Percentiles rank a stretch among this genome's conserved stretches.
Conservation (phyloP, 2,113 vertebrate genomes). For the Tyto alba region DNA sequence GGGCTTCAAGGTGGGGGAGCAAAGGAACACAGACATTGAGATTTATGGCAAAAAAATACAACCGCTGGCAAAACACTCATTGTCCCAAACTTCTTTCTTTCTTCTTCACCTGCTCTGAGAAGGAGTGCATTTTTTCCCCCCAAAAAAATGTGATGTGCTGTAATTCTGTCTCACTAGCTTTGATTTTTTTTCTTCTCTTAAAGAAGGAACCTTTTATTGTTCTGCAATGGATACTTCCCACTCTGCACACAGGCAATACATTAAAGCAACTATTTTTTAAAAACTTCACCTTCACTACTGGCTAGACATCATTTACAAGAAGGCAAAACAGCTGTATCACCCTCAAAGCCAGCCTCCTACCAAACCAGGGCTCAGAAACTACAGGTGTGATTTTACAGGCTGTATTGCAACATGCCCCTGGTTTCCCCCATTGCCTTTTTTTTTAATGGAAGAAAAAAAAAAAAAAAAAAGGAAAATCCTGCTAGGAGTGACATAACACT, state of each 20-base stretch:
- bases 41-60: neutral
- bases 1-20: neutral
- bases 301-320: neutral
- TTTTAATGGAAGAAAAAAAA: neutral
- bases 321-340: neutral
- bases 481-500: too few species aligned
- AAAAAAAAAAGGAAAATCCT: neutral
- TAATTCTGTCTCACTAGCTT: neutral
- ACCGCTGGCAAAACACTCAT: neutral
- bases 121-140: fast-evolving
- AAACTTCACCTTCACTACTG: neutral
- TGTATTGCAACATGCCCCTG: fast-evolving
- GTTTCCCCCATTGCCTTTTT: too few species aligned
- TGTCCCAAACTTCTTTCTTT: neutral
- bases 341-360: neutral
- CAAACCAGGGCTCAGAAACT: neutral
- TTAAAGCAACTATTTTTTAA: neutral
- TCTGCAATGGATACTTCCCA: neutral
- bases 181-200: neutral
- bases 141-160: fast-evolving
- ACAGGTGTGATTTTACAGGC: neutral
- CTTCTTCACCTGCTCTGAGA: fast-evolving
- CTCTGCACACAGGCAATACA: neutral
- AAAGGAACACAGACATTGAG: neutral
- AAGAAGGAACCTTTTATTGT: neutral